Conservation (phyloP, 1,140 invertebrate species). For the Drosophila littoralis region DNA sequence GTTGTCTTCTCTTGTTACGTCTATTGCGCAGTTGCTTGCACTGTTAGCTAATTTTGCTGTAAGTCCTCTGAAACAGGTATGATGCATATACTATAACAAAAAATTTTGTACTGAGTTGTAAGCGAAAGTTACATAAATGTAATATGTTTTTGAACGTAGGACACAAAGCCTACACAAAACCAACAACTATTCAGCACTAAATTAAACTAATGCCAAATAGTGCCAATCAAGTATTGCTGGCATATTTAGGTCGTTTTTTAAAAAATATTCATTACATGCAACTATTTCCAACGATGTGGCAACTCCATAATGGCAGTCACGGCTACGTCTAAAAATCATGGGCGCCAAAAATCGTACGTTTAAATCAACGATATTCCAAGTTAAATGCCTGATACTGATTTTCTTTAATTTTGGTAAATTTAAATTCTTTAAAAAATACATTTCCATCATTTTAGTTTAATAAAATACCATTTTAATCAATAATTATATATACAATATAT, state of each 20-base stretch:
- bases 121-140: constrained; percentile 37
- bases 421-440: too few species aligned
- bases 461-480: too few species aligned
- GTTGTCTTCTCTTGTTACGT: not conserved
- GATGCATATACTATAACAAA: too few species aligned
- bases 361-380: too few species aligned
- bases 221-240: not conserved
- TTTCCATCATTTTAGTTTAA: too few species aligned
- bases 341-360: too few species aligned
- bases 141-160: constrained; percentile 16
- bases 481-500: too few species aligned
- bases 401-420: too few species aligned
- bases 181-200: constrained; percentile 4
- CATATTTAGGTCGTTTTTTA: constrained; percentile 7
- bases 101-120: not conserved
- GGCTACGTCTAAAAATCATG: too few species aligned
- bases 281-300: not conserved
- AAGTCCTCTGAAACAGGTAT: not conserved
- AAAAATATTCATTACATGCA: not conserved
- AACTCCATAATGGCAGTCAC: not conserved
- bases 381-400: too few species aligned
- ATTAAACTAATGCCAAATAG: constrained; percentile 17
- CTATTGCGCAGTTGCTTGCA: not conserved
- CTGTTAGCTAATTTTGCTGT: not conserved
- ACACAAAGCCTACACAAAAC: constrained; percentile 18